Conservation (phyloP, 2,888 invertebrate genomes). For the Brassicogethes aeneus region DNA sequence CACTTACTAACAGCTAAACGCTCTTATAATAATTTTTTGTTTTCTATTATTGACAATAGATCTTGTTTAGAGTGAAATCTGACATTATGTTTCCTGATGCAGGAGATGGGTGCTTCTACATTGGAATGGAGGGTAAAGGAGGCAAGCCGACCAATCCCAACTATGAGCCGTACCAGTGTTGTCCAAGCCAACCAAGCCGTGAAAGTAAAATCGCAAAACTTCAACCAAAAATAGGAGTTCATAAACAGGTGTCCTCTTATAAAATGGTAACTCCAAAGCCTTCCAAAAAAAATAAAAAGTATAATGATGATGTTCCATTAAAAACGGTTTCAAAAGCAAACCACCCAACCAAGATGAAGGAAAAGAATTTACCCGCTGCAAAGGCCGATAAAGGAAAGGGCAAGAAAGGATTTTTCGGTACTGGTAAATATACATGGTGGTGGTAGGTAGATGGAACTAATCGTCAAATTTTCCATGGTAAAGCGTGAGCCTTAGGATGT, state of each 20-base stretch:
- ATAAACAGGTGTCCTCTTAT: conserved; percentile 18
- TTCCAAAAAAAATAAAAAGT: conserved; percentile 34
- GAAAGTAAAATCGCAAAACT: conserved; percentile 74
- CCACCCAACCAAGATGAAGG: conserved; percentile 23
- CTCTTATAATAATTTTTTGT: conserved; percentile 20
- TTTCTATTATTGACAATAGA: conserved; percentile 7
- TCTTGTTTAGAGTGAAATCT: conserved; percentile 44
- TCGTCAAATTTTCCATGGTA: conserved; percentile 32
- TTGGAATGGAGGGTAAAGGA: conserved; percentile 84
- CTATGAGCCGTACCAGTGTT: conserved; percentile 88
- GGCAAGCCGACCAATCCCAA: conserved; percentile 63
- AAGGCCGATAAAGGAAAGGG: conserved; percentile 54
- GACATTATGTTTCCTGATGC: conserved; percentile 83
- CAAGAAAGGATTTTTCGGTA: conserved; percentile 77
- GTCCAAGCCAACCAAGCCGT: conserved; percentile 75
- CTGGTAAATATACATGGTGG: conserved; percentile 77
- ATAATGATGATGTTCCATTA: conserved; percentile 35
- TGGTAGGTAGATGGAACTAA: conserved; percentile 47
- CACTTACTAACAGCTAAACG: conserved; percentile 31
- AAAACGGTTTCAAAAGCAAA: conserved; percentile 36
- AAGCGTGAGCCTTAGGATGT: conserved; percentile 33
- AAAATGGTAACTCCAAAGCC: conserved; percentile 6
- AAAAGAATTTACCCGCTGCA: conserved; percentile 40
- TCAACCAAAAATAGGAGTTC: conserved; percentile 40
- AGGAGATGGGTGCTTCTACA: conserved; percentile 97